These are phyloP conservation scores for Cantharis rustica DNA, from an alignment of 2,888 invertebrate genomes.

Conservation along the genomic window DNA sequence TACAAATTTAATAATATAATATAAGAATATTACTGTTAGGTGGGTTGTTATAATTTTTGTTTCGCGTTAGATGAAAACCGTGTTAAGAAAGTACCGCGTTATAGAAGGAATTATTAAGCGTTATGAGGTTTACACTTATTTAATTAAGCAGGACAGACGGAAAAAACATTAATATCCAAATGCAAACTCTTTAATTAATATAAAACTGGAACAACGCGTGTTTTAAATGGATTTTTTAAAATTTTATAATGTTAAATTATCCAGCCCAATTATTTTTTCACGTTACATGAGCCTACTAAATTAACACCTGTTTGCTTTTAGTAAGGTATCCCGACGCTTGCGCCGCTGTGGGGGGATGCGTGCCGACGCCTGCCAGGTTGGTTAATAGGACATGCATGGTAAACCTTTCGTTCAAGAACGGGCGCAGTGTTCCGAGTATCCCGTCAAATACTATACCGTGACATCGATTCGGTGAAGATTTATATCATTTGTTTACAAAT, in stretches of 20 bases:
- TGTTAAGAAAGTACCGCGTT: too few species aligned
- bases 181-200: too few species aligned
- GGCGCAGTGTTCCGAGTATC: constrained; percentile 24
- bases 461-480: constrained; percentile 20
- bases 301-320: constrained; percentile 27
- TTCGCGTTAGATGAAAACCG: too few species aligned
- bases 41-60: too few species aligned
- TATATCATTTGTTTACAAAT: constrained; percentile 16
- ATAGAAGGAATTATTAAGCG: too few species aligned
- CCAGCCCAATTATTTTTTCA: neutral
- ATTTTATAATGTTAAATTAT: neutral
- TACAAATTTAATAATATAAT: too few species aligned
- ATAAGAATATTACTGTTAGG: too few species aligned
- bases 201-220: too few species aligned
- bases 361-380: constrained; percentile 26
- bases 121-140: too few species aligned
- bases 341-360: constrained; percentile 7
- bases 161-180: too few species aligned
- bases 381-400: constrained; percentile 19
- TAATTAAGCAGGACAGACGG: too few species aligned
- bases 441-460: constrained; percentile 19
- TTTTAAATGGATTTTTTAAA: neutral
- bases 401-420: constrained; percentile 14
- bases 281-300: neutral
- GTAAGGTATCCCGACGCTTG: constrained; percentile 20